Evolutionary conservation across 2,113 vertebrate genomes (phyloP).

Genomic region (Syngnathus typhle): DNA sequence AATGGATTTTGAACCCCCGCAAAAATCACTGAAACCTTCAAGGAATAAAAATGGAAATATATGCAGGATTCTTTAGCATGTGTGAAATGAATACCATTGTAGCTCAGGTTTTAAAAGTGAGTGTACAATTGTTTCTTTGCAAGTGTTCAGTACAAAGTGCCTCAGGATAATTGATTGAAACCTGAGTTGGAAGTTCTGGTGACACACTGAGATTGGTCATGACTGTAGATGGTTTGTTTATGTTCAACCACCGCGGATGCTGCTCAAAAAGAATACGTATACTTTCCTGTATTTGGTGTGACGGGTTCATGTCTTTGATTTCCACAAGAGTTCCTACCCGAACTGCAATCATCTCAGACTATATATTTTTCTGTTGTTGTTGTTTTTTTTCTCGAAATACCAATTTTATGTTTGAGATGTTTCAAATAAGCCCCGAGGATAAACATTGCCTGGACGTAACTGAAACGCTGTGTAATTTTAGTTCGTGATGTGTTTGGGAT

Average conservation of each 20-base stretch:
- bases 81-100: too few species aligned
- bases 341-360: conserved; percentile 36
- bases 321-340: conserved; percentile 27
- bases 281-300: conserved; percentile 5
- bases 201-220: conserved; percentile 21
- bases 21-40: too few species aligned
- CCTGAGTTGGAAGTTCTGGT: conserved; percentile 19
- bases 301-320: conserved; percentile 26
- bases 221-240: conserved; percentile 43
- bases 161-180: conserved; percentile 33
- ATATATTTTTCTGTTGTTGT: conserved; percentile 16
- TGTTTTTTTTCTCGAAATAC: conserved; percentile 13
- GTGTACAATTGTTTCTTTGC: conserved; percentile 10
- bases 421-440: conserved; percentile 14
- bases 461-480: conserved; percentile 24
- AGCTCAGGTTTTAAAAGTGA: background rate
- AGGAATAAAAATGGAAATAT: too few species aligned
- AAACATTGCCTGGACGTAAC: conserved; percentile 20
- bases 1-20: too few species aligned
- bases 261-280: conserved; percentile 16
- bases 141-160: conserved; percentile 6
- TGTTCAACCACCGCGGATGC: conserved; percentile 36
- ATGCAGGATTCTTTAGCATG: background rate
- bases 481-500: conserved; percentile 43
- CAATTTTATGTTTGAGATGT: conserved; percentile 17